Percentiles rank a stretch among this genome's conserved stretches.
Evolutionary conservation across 2,888 invertebrate species (phyloP).

Genomic region (Acanthococcus lagerstroemiae): DNA sequence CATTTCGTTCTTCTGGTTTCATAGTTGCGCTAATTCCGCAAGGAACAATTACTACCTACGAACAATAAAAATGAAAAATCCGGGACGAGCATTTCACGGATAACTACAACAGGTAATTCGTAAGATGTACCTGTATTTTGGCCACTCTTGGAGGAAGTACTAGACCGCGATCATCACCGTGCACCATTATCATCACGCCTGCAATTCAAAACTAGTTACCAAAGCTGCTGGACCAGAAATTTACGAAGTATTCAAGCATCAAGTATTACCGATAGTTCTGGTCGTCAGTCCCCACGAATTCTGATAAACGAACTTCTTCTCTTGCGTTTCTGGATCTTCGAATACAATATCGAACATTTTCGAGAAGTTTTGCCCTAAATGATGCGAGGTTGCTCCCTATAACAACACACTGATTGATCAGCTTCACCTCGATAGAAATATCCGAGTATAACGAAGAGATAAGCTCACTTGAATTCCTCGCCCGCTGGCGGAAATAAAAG

Average conservation of each 20-base stretch:
- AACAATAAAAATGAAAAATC: no score
- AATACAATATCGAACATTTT: slow-evolving; percentile 97
- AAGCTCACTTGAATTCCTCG: slow-evolving; percentile 68
- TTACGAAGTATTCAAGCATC: no score
- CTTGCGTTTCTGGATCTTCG: slow-evolving; percentile 84
- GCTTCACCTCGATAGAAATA: no score
- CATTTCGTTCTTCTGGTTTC: slow-evolving; percentile 57
- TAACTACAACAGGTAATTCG: neutral
- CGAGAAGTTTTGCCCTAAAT: slow-evolving; percentile 97
- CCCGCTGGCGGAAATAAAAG: slow-evolving; percentile 86
- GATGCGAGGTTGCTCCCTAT: slow-evolving; percentile 92
- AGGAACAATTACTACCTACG: slow-evolving; percentile 70
- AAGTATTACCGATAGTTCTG: slow-evolving; percentile 68
- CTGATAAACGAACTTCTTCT: slow-evolving; percentile 82
- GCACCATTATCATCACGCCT: slow-evolving; percentile 82
- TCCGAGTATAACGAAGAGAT: no score
- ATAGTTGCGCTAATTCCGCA: slow-evolving; percentile 87
- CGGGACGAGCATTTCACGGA: no score
- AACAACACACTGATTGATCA: no score
- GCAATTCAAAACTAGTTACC: slow-evolving; percentile 19
- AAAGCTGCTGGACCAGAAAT: neutral
- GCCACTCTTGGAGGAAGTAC: slow-evolving; percentile 92
- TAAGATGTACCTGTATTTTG: slow-evolving; percentile 54
- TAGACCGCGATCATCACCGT: slow-evolving; percentile 92
- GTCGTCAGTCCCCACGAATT: slow-evolving; percentile 99